Evolutionary conservation across 2,113 vertebrate species (phyloP).

Genomic region (Saccopteryx bilineata): DNA sequence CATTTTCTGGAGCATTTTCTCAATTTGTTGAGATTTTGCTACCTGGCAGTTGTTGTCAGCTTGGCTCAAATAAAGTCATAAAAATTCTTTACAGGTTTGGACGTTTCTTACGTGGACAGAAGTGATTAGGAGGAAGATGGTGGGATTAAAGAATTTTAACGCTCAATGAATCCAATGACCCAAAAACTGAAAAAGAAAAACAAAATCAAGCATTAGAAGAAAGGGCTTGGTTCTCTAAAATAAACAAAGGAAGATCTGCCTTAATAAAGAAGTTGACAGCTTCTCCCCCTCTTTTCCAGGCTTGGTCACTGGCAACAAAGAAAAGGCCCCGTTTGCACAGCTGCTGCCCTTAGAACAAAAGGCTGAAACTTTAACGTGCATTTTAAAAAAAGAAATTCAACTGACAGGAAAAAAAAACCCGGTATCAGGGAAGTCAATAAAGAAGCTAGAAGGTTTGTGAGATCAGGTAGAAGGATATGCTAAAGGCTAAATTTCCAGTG

Average conservation of each 20-base stretch:
- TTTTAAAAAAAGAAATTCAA: not conserved
- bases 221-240: slow-evolving; percentile 33
- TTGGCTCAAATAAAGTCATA: not conserved
- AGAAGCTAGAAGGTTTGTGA: slow-evolving; percentile 22
- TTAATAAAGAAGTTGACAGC: slow-evolving; percentile 53
- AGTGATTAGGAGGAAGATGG: slow-evolving; percentile 23
- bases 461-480: not conserved
- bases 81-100: not conserved
- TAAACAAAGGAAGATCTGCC: slow-evolving; percentile 50
- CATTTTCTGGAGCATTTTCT: not conserved
- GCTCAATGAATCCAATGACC: slow-evolving; percentile 28
- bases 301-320: slow-evolving; percentile 26
- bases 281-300: not conserved
- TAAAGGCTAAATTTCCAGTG: not conserved
- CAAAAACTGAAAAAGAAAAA: slow-evolving; percentile 44
- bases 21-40: not conserved
- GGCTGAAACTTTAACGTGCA: slow-evolving; percentile 66
- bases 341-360: slow-evolving; percentile 75
- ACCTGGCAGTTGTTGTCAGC: not conserved
- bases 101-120: not conserved
- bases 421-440: not conserved
- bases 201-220: slow-evolving; percentile 46
- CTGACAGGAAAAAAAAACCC: not conserved
- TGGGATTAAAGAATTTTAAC: slow-evolving; percentile 45
- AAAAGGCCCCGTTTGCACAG: slow-evolving; percentile 72